These are phyloP conservation scores for Marmota flaviventris DNA, from an alignment of 2,113 vertebrate species.

Conservation along the genomic window DNA sequence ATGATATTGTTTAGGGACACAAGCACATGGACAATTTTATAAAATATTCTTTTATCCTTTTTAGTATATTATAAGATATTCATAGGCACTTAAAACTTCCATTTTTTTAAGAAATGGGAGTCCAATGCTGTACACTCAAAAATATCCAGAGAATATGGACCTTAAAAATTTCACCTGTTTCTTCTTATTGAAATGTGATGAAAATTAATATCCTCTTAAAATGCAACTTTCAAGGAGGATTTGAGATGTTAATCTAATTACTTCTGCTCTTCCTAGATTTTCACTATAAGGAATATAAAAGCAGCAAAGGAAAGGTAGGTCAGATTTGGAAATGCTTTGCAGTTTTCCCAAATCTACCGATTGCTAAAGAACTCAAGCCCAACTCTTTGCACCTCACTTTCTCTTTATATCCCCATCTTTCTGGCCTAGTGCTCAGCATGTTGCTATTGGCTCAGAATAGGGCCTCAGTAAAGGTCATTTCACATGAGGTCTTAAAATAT, in stretches of 20 bases:
- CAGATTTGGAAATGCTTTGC: neutral
- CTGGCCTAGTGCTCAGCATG: neutral
- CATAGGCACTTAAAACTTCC: neutral
- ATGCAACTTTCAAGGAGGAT: neutral
- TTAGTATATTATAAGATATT: neutral
- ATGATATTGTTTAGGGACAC: neutral
- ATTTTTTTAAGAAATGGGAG: neutral
- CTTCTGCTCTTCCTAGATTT: neutral
- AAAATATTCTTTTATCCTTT: neutral
- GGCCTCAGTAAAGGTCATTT: neutral
- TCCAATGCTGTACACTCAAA: neutral
- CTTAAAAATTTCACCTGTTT: neutral
- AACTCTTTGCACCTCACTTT: neutral
- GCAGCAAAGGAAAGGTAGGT: neutral
- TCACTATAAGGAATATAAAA: neutral
- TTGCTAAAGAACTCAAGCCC: neutral
- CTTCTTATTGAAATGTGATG: neutral
- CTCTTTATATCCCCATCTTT: neutral
- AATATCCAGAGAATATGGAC: neutral
- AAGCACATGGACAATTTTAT: neutral
- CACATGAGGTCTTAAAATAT: neutral
- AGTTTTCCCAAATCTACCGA: neutral
- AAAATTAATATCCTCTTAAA: neutral
- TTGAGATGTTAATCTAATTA: neutral
- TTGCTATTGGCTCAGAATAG: neutral